phyloP scores from a whole-genome alignment of 1,140 invertebrate genomes.

The Trialeurodes vaporariorum region DNA sequence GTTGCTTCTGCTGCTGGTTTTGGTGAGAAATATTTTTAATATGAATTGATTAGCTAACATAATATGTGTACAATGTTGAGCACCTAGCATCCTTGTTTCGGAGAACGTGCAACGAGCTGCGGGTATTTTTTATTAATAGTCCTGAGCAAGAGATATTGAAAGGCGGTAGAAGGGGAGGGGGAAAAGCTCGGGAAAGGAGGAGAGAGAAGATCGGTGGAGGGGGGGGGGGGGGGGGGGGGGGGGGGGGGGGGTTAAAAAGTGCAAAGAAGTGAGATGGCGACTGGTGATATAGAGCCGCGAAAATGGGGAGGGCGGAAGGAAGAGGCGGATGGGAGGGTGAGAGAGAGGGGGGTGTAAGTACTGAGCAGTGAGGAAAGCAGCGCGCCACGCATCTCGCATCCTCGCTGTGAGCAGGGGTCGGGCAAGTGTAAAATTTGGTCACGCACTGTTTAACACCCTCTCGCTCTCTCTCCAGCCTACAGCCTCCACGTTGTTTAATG shows the following conservation, averaged over 20 bases:
- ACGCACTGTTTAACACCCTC: neutral
- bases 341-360: neutral
- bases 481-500: no score
- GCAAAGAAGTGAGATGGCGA: neutral
- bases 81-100: neutral
- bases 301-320: no score
- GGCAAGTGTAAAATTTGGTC: neutral
- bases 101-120: neutral
- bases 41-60: neutral
- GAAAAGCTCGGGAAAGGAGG: no score
- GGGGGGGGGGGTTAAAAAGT: neutral
- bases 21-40: slow-evolving; percentile 1
- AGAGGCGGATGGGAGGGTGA: neutral
- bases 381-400: no score
- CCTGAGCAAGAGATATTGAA: no score
- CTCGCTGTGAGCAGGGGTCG: no score
- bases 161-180: neutral
- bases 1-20: neutral
- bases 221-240: no score
- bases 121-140: neutral
- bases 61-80: neutral
- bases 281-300: no score
- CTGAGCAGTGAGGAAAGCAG: no score
- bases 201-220: no score
- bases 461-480: no score